Percentiles rank a stretch among this genome's conserved stretches.
Conservation (phyloP, 2,888 invertebrate species). For the Eristalis intricaria region DNA sequence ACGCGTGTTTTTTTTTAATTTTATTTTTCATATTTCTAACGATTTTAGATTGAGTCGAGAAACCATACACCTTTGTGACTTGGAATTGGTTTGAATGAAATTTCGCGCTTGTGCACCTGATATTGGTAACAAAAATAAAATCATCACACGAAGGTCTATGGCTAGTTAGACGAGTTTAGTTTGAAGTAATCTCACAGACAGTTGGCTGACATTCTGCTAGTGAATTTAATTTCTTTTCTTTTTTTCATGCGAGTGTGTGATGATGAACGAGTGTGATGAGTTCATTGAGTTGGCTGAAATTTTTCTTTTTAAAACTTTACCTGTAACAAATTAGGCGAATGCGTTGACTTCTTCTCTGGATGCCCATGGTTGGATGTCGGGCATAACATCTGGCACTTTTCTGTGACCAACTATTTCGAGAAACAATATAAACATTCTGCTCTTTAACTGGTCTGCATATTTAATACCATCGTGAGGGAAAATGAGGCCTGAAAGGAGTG, state of each 20-base stretch:
- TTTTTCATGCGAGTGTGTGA: not conserved
- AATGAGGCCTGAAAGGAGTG: no score
- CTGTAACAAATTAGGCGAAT: no score
- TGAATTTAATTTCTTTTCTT: conserved; percentile 6
- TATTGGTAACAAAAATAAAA: not conserved
- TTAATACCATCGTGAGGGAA: no score
- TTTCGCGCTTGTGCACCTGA: conserved; percentile 2
- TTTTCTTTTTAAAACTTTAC: not conserved
- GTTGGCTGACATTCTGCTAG: conserved; percentile 35
- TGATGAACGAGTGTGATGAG: not conserved
- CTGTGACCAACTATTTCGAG: no score
- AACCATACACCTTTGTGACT: conserved; percentile 47
- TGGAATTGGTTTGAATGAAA: conserved; percentile 9
- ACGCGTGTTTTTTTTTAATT: conserved; percentile 15
- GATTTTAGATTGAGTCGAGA: conserved; percentile 8
- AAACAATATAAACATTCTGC: no score
- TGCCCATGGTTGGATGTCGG: no score
- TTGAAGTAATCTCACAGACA: conserved; percentile 28
- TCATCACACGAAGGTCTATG: conserved; percentile 45
- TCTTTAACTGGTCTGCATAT: no score
- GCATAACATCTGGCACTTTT: no score
- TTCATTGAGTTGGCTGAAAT: not conserved
- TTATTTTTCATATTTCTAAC: conserved; percentile 4
- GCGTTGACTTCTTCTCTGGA: no score
- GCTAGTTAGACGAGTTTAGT: conserved; percentile 30